Evolutionary conservation across 2,113 vertebrate genomes (phyloP).

Genomic region (Ophthalmolycus amberensis): DNA sequence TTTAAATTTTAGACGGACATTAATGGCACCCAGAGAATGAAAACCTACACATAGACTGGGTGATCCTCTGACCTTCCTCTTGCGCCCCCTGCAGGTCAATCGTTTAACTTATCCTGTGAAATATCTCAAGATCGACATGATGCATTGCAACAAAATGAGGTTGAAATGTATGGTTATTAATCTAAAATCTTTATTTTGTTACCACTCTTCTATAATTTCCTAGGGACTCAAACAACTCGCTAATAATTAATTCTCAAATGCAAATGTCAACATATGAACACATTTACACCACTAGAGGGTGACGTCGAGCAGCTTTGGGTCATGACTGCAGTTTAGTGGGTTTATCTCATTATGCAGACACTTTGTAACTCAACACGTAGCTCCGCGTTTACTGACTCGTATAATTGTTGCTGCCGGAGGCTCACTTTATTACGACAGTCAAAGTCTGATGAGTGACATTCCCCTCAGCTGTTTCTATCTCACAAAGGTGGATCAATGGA

Average conservation of each 20-base stretch:
- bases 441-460: neutral
- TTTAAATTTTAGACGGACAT: neutral
- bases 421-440: neutral
- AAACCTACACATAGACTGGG: neutral
- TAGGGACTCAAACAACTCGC: neutral
- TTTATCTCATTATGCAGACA: neutral
- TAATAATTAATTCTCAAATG: neutral
- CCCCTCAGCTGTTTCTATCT: neutral
- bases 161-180: neutral
- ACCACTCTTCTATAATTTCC: neutral
- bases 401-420: neutral
- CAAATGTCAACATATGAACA: neutral
- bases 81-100: neutral
- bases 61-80: neutral
- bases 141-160: neutral
- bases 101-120: neutral
- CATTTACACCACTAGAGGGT: conserved; percentile 3
- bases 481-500: conserved; percentile 30
- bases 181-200: neutral
- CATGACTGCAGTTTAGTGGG: no score
- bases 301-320: neutral
- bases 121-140: neutral
- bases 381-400: neutral
- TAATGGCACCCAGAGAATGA: neutral
- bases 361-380: neutral